phyloP scores from a whole-genome alignment of 2,797 vertebrate genomes.

The Eremophila alpestris region DNA sequence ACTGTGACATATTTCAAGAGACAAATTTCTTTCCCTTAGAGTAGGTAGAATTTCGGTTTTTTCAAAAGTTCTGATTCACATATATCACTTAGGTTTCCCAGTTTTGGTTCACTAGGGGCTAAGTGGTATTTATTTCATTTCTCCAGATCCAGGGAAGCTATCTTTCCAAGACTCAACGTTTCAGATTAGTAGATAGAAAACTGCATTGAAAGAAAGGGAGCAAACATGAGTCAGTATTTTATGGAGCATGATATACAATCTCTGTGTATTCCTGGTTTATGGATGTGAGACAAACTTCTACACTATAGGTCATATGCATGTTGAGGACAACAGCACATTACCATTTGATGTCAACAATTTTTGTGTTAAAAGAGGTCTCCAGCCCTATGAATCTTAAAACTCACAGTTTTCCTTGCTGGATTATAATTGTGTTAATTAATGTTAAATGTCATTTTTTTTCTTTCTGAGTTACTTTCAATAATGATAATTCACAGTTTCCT shows the following conservation, averaged over 20 bases:
- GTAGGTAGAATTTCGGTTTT: neutral
- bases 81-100: neutral
- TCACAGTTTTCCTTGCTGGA: neutral
- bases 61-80: neutral
- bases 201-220: neutral
- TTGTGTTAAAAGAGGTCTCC: neutral
- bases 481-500: neutral
- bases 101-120: neutral
- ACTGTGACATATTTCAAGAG: neutral
- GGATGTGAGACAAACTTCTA: neutral
- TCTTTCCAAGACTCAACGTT: neutral
- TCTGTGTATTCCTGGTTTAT: neutral
- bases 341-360: neutral
- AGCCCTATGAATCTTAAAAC: neutral
- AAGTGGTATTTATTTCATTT: neutral
- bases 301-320: accelerated
- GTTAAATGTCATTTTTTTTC: neutral
- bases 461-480: neutral
- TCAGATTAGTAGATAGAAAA: neutral
- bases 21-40: neutral
- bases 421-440: neutral
- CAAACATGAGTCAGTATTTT: neutral
- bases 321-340: neutral
- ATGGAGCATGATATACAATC: neutral
- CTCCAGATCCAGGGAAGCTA: neutral